phyloP scores from a whole-genome alignment of 2,797 vertebrate species.

The Mycteria americana region DNA sequence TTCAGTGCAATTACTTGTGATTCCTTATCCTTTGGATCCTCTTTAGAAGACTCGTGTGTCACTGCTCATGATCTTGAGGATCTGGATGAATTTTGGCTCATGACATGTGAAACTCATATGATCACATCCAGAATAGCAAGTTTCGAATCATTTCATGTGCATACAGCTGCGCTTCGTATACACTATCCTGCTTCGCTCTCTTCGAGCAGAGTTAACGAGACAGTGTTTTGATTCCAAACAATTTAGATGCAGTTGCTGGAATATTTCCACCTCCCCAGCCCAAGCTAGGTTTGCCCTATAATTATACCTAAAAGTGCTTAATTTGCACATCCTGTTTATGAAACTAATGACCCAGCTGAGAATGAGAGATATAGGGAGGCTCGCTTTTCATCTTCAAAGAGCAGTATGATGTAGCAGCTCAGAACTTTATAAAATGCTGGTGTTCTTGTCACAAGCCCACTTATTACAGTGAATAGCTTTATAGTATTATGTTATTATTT shows the following conservation, averaged over 20 bases:
- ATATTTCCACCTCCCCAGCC: background rate
- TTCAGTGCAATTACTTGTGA: background rate
- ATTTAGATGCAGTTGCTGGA: background rate
- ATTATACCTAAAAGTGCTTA: background rate
- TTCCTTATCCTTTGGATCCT: background rate
- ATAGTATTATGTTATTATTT: background rate
- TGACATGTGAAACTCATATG: background rate
- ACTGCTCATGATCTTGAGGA: too few species aligned
- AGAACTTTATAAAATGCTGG: background rate
- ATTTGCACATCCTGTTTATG: background rate
- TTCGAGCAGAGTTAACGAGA: background rate
- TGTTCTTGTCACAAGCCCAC: background rate
- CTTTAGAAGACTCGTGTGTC: background rate
- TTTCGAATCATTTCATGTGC: rapidly evolving
- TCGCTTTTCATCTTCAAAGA: background rate
- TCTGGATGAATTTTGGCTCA: background rate
- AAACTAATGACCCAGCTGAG: background rate
- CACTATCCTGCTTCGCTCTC: background rate
- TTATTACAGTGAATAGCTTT: background rate
- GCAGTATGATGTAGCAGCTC: background rate
- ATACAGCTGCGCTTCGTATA: background rate
- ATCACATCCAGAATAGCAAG: background rate
- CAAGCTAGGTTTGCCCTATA: background rate
- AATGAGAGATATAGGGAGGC: background rate
- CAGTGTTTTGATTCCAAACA: background rate